Conservation (phyloP, 2,113 vertebrate genomes). For the Harpagus bidentatus region DNA sequence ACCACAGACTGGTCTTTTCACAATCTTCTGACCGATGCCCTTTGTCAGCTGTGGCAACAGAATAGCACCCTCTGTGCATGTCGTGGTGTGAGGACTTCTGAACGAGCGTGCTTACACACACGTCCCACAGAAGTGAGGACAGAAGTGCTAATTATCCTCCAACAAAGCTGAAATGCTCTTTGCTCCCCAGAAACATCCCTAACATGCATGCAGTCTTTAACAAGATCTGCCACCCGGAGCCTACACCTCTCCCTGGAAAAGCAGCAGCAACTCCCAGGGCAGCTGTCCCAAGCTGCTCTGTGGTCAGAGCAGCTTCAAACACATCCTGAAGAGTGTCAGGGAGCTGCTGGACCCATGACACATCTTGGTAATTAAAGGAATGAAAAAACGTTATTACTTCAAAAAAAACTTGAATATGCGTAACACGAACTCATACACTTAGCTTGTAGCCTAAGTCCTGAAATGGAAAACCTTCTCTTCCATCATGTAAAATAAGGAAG, state of each 20-base stretch:
- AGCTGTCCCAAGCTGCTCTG: accelerated
- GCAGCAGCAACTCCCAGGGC: background rate
- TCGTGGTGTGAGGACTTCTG: accelerated
- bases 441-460: background rate
- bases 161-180: background rate
- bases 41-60: background rate
- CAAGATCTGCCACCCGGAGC: background rate
- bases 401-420: accelerated
- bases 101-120: accelerated
- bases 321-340: background rate
- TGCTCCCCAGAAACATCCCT: background rate
- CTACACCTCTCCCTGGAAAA: background rate
- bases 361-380: background rate
- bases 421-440: background rate
- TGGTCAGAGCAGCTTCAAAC: background rate
- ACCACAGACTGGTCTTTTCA: background rate
- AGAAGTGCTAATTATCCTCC: background rate
- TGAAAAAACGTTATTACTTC: background rate
- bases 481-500: background rate
- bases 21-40: background rate
- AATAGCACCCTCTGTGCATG: background rate
- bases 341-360: background rate
- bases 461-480: background rate
- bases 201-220: accelerated
- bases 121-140: background rate